Evolutionary conservation across 2,888 invertebrate species (phyloP), one percentile per base, ranked within the genome.

Genomic region (Limnephilus marmoratus): DNA sequence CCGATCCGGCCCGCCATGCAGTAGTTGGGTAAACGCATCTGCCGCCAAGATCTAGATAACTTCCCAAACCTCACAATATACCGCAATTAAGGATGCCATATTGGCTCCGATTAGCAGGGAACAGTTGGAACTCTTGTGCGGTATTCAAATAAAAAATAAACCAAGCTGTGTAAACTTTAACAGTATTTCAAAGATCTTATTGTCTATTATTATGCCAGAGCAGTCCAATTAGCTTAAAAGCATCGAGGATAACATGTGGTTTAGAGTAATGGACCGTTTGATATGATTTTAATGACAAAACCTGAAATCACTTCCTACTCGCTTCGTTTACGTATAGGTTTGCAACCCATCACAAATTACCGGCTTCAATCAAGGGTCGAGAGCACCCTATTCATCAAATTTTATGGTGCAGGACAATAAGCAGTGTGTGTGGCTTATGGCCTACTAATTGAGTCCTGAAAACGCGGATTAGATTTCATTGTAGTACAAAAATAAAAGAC

Each of bases 261-360:
- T 31, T 11, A 37, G 49, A 29, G 68, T 53, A 89, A 89, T 89
- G 68, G 68, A 89, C 89, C 88, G 88, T 88, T 88, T 89, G 89
- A 68, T 89, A 68, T 89, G 89, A 89, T 89, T 89, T 89, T 89
- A 89, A 89, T 80, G 89, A 89, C 11, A 13, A 11, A 1, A 31
- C 13, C 45, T 41, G 18, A 85, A 85, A 85, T 37, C 85, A 85
- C 85, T 45, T 85, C n/a, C 31, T 24, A 12, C 18, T 7, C 37
- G 3, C 3, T 5, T 45, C 45, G 85, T 85, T 85, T 12, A 82
- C 31, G 34, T 45, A 24, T 18, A 81, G 18, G 13, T 34, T 29
- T 34, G 29, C 45, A 41, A 45, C 85, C 85, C 37, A 41, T 37
- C 7, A 45, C 45, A 15, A 85, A 85, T 85, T 85, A 45, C 34